phyloP scores from a whole-genome alignment of 2,888 invertebrate genomes.

The Watsonalla binaria region DNA sequence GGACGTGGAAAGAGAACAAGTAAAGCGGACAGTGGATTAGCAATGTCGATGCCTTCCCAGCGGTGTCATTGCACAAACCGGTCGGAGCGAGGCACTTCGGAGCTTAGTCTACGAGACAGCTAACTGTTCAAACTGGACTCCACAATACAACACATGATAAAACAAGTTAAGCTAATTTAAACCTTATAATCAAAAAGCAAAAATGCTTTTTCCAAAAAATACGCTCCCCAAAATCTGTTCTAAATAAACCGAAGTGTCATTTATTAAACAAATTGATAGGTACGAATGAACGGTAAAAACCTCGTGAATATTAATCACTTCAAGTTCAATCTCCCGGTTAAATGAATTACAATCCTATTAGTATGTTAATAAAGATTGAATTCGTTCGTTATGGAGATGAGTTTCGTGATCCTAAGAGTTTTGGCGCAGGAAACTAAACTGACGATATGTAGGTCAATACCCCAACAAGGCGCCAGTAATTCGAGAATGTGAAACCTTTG shows the following conservation, averaged over 20 bases:
- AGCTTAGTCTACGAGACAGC: neutral
- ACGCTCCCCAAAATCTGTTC: neutral
- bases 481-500: constrained; percentile 40
- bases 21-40: neutral
- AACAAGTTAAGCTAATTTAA: neutral
- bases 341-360: constrained; percentile 26
- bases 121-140: no score
- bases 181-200: neutral
- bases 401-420: constrained; percentile 27
- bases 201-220: neutral
- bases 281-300: constrained; percentile 34
- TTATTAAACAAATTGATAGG: constrained; percentile 42
- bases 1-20: neutral
- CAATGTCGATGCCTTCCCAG: neutral
- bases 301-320: constrained; percentile 39
- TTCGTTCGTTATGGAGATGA: constrained; percentile 25
- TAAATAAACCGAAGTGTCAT: constrained; percentile 20
- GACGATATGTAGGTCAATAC: constrained; percentile 45
- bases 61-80: neutral
- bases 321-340: constrained; percentile 12
- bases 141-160: neutral
- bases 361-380: constrained; percentile 27
- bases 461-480: constrained; percentile 37
- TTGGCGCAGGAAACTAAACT: constrained; percentile 20
- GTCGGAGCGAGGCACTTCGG: neutral